Percentiles rank a stretch among this genome's conserved stretches.
Conservation (phyloP, 2,797 vertebrate genomes). For the Myotis daubentonii region DNA sequence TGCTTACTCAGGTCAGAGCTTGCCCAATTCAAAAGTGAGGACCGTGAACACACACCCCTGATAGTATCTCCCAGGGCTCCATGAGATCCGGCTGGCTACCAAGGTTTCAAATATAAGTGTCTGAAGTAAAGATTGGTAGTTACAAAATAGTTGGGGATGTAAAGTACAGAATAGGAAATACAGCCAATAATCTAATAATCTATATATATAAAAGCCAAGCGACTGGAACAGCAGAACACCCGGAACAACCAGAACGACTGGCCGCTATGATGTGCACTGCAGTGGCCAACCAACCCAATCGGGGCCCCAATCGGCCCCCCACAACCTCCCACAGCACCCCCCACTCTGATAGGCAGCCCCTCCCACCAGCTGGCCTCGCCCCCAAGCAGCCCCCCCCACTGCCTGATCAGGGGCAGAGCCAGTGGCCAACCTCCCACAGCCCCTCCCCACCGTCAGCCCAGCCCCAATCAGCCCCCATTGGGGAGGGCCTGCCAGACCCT, state of each 20-base stretch:
- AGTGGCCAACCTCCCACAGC: no score
- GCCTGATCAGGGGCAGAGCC: fast-evolving
- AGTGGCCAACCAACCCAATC: fast-evolving
- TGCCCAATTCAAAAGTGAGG: not conserved
- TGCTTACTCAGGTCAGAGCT: not conserved
- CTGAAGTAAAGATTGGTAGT: not conserved
- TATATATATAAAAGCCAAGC: no score
- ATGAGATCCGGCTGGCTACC: not conserved
- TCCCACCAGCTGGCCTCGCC: no score
- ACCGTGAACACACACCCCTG: not conserved
- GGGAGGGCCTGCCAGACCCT: no score
- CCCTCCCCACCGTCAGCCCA: no score
- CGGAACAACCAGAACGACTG: no score
- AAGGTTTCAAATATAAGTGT: not conserved
- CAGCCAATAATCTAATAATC: not conserved
- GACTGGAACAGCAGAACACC: no score
- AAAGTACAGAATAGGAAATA: not conserved
- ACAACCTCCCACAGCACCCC: no score
- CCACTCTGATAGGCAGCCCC: no score
- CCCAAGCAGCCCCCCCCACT: no score
- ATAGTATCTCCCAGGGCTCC: not conserved
- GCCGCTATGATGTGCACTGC: no score
- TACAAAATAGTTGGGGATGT: not conserved
- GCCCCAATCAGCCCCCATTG: no score
- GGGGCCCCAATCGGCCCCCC: fast-evolving